Evolutionary conservation across 2,888 invertebrate genomes (phyloP).

Genomic region (Phorcus lineatus): DNA sequence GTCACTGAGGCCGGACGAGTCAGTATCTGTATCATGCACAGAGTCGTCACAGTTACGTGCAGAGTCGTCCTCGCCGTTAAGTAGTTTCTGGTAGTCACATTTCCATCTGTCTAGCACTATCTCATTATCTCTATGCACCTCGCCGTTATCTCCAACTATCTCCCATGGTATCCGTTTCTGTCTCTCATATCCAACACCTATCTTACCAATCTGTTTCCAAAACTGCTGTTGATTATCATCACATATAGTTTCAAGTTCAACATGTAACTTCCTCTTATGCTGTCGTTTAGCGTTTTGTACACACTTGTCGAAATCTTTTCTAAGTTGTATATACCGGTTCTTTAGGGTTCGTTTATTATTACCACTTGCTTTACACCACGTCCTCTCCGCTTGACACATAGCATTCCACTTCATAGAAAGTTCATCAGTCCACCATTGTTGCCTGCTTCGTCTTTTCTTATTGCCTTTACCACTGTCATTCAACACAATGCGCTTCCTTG

Average conservation of each 20-base stretch:
- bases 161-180: neutral
- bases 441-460: neutral
- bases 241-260: neutral
- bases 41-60: neutral
- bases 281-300: neutral
- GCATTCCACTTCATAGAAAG: neutral
- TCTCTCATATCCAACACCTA: neutral
- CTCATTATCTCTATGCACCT: neutral
- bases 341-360: neutral
- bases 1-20: neutral
- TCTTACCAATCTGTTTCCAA: neutral
- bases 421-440: neutral
- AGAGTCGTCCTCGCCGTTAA: neutral
- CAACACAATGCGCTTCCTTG: neutral
- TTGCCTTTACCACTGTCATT: neutral
- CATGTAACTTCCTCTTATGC: neutral
- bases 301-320: neutral
- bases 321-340: neutral
- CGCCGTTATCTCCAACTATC: neutral
- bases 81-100: neutral
- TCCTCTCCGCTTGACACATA: neutral
- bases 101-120: neutral
- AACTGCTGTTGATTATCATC: neutral
- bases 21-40: neutral
- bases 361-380: neutral